A percentile compares a stretch with the other conserved stretches of the same genome.
phyloP scores from a whole-genome alignment of 2,797 vertebrate genomes.

The Gymnopithys bicolor region DNA sequence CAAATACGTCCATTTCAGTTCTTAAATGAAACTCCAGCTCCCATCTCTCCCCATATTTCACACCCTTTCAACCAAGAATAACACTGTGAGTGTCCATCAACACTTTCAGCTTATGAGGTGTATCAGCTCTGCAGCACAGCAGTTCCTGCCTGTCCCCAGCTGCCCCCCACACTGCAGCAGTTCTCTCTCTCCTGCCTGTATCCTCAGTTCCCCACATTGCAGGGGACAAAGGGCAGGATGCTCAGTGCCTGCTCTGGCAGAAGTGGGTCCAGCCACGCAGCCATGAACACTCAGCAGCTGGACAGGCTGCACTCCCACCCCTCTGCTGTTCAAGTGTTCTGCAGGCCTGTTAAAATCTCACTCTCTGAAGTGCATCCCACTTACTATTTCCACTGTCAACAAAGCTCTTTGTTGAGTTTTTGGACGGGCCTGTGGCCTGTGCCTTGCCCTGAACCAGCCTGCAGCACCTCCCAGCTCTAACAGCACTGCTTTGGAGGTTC shows the following conservation, averaged over 20 bases:
- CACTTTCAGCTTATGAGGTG: not conserved
- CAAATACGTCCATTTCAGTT: not conserved
- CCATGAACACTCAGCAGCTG: not conserved
- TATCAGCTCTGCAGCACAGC: not conserved
- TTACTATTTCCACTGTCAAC: not conserved
- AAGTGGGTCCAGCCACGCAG: not conserved
- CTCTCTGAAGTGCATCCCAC: not conserved
- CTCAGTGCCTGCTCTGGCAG: not conserved
- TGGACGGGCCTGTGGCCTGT: not conserved
- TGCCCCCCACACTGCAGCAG: not conserved
- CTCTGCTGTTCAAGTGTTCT: not conserved
- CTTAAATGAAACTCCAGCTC: not conserved
- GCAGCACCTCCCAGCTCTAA: not conserved
- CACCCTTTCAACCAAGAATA: not conserved
- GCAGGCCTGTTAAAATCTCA: not conserved
- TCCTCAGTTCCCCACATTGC: not conserved
- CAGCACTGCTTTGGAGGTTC: not conserved
- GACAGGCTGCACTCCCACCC: not conserved
- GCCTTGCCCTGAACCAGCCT: not conserved
- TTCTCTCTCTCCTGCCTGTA: not conserved
- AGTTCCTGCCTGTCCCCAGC: not conserved
- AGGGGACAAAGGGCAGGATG: not conserved
- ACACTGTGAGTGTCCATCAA: not conserved
- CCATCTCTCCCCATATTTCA: not conserved
- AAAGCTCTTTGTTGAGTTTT: not conserved